Conservation (phyloP, 1,140 invertebrate genomes). For the Drosophila kikkawai region DNA sequence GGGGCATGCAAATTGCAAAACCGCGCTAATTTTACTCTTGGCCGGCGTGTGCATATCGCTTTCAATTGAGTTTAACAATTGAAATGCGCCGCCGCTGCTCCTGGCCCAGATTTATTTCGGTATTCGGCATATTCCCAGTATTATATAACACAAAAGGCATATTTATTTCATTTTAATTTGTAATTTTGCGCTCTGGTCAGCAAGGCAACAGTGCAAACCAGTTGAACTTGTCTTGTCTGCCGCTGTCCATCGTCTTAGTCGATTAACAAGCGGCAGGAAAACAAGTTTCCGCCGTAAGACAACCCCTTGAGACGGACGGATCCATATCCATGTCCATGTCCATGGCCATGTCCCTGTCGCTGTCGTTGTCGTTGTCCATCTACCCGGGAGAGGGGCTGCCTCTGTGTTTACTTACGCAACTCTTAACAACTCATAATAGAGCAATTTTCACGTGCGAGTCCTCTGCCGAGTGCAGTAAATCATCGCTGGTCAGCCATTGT, state of each 20-base stretch:
- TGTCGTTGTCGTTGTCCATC: slow-evolving; percentile 38
- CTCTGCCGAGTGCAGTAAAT: slow-evolving; percentile 66
- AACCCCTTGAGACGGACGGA: slow-evolving; percentile 63
- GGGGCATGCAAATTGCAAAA: slow-evolving; percentile 78
- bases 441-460: slow-evolving; percentile 82
- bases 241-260: slow-evolving; percentile 39
- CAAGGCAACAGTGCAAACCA: slow-evolving; percentile 61
- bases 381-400: slow-evolving; percentile 21
- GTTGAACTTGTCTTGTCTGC: slow-evolving; percentile 67
- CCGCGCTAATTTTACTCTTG: slow-evolving; percentile 74
- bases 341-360: slow-evolving; percentile 40
- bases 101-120: slow-evolving; percentile 43
- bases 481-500: slow-evolving; percentile 67
- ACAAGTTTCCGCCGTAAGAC: slow-evolving; percentile 57
- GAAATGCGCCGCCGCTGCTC: slow-evolving; percentile 11
- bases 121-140: slow-evolving; percentile 44
- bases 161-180: slow-evolving; percentile 84
- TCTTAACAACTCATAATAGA: slow-evolving; percentile 85
- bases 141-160: slow-evolving; percentile 80
- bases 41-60: slow-evolving; percentile 58
- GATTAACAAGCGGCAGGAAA: slow-evolving; percentile 64
- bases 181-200: slow-evolving; percentile 82
- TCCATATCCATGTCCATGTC: slow-evolving; percentile 50
- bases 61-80: slow-evolving; percentile 57
- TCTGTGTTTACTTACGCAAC: slow-evolving; percentile 75